These are phyloP conservation scores for Myiozetetes cayanensis DNA, from an alignment of 2,113 vertebrate genomes.

Conservation along the genomic window DNA sequence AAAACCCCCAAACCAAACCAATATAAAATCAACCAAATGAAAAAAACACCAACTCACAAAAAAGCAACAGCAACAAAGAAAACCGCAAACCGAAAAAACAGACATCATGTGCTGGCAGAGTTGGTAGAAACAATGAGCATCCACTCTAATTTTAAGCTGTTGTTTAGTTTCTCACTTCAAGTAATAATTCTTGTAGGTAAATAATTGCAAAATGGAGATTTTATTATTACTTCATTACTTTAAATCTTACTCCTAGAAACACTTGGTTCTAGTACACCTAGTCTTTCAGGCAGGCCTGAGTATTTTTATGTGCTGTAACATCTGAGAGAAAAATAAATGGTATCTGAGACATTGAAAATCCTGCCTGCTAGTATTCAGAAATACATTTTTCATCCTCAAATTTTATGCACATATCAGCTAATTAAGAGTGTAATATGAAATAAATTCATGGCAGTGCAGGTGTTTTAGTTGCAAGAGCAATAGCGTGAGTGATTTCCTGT, in stretches of 20 bases:
- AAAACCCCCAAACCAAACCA: background rate
- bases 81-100: background rate
- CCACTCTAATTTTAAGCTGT: background rate
- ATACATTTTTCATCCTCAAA: conserved; percentile 29
- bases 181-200: background rate
- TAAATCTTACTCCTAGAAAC: background rate
- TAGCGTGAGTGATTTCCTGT: conserved; percentile 18
- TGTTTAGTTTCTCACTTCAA: background rate
- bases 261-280: background rate
- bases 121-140: background rate
- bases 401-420: conserved; percentile 27
- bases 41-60: background rate
- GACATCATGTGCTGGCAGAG: background rate
- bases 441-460: background rate
- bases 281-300: background rate
- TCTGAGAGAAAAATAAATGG: conserved; percentile 11
- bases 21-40: background rate
- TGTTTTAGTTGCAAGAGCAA: conserved; percentile 15
- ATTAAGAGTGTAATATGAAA: conserved; percentile 33
- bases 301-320: background rate
- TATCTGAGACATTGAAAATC: background rate
- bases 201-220: background rate
- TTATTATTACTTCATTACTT: background rate
- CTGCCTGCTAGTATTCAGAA: background rate
- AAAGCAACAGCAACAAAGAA: background rate